Evolutionary conservation across 2,797 vertebrate species (phyloP).

Genomic region (Pseudomugil tenellus): DNA sequence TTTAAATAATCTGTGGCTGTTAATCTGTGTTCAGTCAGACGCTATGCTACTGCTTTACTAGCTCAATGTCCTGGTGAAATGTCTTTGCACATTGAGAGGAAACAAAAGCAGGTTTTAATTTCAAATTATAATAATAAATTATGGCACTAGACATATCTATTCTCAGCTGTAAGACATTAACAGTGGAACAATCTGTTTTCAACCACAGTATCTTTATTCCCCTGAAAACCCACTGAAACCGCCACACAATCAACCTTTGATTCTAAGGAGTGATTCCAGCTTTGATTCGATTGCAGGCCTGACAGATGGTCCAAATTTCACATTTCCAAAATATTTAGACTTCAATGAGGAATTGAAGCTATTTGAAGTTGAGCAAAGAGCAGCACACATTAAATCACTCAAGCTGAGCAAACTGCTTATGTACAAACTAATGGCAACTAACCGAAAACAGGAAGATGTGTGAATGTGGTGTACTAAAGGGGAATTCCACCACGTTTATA

Average conservation of each 20-base stretch:
- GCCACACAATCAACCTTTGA: conserved; percentile 20
- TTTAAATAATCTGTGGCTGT: conserved; percentile 67
- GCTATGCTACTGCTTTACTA: conserved; percentile 41
- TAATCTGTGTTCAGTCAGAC: conserved; percentile 62
- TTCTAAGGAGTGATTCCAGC: conserved; percentile 27
- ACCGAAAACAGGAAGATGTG: conserved; percentile 74
- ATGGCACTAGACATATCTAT: conserved; percentile 13
- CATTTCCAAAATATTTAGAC: conserved; percentile 41
- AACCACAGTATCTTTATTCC: conserved; percentile 24
- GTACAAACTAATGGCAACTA: conserved; percentile 47
- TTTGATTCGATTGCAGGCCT: conserved; percentile 15
- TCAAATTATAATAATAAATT: conserved; percentile 4
- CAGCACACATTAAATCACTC: conserved; percentile 39
- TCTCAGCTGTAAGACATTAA: conserved; percentile 33
- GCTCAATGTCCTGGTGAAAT: conserved; percentile 32
- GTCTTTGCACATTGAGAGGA: background rate
- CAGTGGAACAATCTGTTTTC: conserved; percentile 31
- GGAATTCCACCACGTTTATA: conserved; percentile 59
- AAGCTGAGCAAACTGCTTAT: conserved; percentile 49
- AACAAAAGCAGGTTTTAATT: conserved; percentile 18
- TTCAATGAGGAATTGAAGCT: conserved; percentile 18
- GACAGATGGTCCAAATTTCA: conserved; percentile 19
- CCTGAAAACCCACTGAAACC: conserved; percentile 13
- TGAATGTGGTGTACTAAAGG: conserved; percentile 49
- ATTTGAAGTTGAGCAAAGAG: conserved; percentile 41